Conservation (phyloP, 2,113 vertebrate species). For the Rhinogobius similis region DNA sequence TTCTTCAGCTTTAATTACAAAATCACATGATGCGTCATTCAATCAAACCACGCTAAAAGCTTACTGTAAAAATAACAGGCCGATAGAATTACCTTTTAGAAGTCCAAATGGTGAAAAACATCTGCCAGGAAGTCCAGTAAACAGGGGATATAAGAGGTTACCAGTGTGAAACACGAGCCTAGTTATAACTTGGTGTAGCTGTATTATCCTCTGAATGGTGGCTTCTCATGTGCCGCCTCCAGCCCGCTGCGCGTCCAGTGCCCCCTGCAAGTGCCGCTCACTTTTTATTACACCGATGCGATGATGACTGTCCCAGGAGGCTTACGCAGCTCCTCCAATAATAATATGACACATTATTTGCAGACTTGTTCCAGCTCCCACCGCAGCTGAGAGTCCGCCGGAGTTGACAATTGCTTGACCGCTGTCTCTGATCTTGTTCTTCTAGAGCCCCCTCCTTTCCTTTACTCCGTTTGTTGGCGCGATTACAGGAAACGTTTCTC, state of each 20-base stretch:
- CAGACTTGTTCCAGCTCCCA: constrained; percentile 19
- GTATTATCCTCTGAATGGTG: not conserved
- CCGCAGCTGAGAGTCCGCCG: constrained; percentile 44
- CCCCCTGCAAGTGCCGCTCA: constrained; percentile 48
- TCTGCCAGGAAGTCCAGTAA: not conserved
- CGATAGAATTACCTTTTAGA: not conserved
- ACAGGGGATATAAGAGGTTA: not conserved
- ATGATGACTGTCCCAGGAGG: constrained; percentile 78
- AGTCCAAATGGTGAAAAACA: not conserved
- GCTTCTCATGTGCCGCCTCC: not conserved
- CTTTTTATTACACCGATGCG: constrained; percentile 78
- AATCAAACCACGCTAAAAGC: not conserved
- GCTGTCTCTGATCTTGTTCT: constrained; percentile 36
- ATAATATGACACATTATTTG: constrained; percentile 61
- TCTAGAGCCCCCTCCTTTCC: constrained; percentile 44
- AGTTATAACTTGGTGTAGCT: not conserved
- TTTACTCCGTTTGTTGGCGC: constrained; percentile 65
- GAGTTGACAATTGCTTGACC: constrained; percentile 60
- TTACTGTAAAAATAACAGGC: not conserved
- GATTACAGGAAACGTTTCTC: constrained; percentile 70
- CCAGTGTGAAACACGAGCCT: not conserved
- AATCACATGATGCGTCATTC: not conserved
- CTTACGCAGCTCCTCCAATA: constrained; percentile 65
- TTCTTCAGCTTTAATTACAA: not conserved
- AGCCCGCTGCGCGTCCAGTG: constrained; percentile 33